Percentiles rank a stretch among this genome's conserved stretches.
Conservation (phyloP, 2,113 vertebrate genomes). For the Tachysurus vachellii region DNA sequence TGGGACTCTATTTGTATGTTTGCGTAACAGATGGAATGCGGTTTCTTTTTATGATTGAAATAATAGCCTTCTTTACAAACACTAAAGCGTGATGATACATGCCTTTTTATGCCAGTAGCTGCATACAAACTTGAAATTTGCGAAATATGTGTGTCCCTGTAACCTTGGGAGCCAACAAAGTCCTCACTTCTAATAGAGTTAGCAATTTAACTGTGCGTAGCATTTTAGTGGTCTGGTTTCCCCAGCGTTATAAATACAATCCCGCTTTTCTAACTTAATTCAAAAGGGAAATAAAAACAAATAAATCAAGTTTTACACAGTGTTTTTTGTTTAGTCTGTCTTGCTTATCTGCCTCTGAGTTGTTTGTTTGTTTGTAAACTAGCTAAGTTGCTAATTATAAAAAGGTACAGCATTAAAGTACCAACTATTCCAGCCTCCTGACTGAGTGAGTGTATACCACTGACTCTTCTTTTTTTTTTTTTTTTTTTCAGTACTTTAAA, state of each 20-base stretch:
- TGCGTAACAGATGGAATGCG: background rate
- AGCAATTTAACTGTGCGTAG: background rate
- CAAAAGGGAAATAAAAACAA: background rate
- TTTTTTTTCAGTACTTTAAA: background rate
- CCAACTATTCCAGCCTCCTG: background rate
- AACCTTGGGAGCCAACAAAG: background rate
- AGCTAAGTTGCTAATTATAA: background rate
- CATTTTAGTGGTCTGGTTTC: background rate
- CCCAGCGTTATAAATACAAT: background rate
- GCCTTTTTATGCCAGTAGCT: background rate
- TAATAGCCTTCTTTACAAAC: slow-evolving; percentile 2
- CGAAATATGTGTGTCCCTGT: background rate
- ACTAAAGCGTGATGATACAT: slow-evolving; percentile 5
- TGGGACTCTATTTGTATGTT: background rate
- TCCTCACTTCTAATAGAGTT: background rate
- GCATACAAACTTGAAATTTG: background rate
- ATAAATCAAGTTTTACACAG: background rate
- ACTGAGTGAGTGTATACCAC: background rate
- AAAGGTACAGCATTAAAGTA: background rate
- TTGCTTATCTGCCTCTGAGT: background rate
- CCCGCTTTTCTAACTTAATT: background rate
- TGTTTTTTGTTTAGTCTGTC: background rate
- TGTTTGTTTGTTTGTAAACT: background rate
- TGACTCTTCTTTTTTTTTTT: background rate
- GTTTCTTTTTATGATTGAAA: background rate